Evolutionary conservation across 2,888 invertebrate species (phyloP).

Genomic region (Campopleginae sp.): DNA sequence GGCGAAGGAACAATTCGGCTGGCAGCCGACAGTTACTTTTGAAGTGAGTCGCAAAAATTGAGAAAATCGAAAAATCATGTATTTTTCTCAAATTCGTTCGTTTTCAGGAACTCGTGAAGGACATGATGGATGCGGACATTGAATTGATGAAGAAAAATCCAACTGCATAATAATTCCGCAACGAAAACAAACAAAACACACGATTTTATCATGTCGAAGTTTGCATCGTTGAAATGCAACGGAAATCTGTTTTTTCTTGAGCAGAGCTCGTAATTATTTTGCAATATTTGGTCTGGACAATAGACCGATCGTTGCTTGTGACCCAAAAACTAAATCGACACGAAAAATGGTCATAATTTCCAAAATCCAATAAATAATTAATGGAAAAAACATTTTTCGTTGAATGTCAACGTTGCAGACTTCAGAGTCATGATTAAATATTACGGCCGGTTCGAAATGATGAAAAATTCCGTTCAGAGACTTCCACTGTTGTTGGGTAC

Average conservation of each 20-base stretch:
- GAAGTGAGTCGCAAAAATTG: constrained; percentile 81
- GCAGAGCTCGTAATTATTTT: no score
- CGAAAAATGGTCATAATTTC: no score
- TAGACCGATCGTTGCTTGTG: no score
- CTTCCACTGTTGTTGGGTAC: not conserved
- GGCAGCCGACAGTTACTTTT: constrained; percentile 94
- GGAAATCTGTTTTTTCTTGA: no score
- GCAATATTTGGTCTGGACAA: no score
- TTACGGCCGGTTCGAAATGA: not conserved
- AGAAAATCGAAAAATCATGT: not conserved
- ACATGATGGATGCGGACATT: constrained; percentile 97
- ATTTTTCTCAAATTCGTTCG: constrained; percentile 76
- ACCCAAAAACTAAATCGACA: no score
- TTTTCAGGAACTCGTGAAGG: constrained; percentile 91
- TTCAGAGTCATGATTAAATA: not conserved
- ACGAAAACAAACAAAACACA: not conserved
- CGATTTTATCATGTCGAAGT: no score
- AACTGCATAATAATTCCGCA: constrained; percentile 87
- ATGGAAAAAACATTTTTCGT: no score
- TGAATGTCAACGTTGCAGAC: no score
- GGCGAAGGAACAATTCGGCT: constrained; percentile 93
- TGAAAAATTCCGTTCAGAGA: not conserved
- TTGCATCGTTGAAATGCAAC: no score
- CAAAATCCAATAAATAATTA: no score
- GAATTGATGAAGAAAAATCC: constrained; percentile 96